phyloP scores from a whole-genome alignment of 2,797 vertebrate genomes.

The Thamnophis elegans region DNA sequence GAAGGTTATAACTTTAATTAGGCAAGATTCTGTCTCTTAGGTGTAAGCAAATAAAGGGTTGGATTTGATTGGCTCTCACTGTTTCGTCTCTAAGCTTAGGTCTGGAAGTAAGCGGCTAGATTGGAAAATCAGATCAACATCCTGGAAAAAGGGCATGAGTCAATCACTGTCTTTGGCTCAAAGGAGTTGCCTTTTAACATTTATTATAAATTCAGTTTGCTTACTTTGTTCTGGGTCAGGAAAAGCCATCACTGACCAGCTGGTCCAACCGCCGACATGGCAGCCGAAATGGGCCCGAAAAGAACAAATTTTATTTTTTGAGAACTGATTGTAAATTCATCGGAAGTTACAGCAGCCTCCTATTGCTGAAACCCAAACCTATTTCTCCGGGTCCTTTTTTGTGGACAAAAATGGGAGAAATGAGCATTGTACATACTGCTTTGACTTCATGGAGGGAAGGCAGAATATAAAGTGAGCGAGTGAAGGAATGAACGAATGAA shows the following conservation, averaged over 20 bases:
- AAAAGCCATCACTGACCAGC: background rate
- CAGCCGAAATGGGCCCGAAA: background rate
- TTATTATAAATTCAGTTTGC: background rate
- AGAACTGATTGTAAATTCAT: background rate
- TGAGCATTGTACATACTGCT: background rate
- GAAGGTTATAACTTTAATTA: background rate
- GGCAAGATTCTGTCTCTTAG: background rate
- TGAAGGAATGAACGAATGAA: background rate
- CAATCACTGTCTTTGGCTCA: background rate
- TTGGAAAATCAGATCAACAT: background rate
- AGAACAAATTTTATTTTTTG: background rate
- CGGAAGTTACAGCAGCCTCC: background rate
- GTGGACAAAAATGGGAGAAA: background rate
- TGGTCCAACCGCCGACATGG: background rate
- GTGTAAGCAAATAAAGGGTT: background rate
- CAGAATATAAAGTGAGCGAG: background rate
- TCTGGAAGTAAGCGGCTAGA: background rate
- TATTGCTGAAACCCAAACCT: background rate
- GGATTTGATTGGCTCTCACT: background rate
- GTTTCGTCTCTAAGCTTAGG: background rate
- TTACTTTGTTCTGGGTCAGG: background rate
- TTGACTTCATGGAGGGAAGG: background rate
- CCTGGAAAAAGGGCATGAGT: background rate
- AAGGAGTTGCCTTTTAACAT: background rate
- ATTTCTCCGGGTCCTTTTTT: background rate